Evolutionary conservation across 1,140 invertebrate genomes (phyloP).

Genomic region (Chrysomallon squamiferum): DNA sequence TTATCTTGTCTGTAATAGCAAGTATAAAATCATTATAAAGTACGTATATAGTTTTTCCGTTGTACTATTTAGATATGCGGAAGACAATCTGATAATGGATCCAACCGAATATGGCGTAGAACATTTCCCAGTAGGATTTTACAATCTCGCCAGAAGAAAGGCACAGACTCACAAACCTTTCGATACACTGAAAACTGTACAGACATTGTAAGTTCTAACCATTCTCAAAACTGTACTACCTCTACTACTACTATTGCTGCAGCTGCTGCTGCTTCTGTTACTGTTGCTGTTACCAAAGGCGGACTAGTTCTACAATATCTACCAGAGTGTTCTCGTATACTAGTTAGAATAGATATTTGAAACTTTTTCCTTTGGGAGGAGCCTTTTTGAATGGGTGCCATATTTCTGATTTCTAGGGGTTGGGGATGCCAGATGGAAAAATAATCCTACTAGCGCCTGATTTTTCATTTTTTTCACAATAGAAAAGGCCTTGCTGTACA

Average conservation of each 20-base stretch:
- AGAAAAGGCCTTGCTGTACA: too few relatives aligned
- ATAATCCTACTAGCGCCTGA: too few relatives aligned
- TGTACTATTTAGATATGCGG: constrained; percentile 34
- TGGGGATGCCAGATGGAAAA: too few relatives aligned
- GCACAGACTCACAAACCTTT: constrained; percentile 6
- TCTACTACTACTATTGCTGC: too few relatives aligned
- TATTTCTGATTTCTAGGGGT: background rate
- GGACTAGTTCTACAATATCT: background rate
- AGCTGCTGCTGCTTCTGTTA: too few relatives aligned
- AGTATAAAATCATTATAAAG: too few relatives aligned
- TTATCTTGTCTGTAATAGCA: too few relatives aligned
- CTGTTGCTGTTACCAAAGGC: background rate
- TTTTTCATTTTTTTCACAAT: too few relatives aligned
- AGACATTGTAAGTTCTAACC: constrained; percentile 20
- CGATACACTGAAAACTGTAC: constrained; percentile 12
- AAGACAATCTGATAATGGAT: constrained; percentile 23
- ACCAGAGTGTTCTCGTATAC: background rate
- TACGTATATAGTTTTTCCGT: too few relatives aligned
- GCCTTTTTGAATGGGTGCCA: background rate
- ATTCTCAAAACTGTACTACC: too few relatives aligned
- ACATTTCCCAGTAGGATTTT: constrained; percentile 12
- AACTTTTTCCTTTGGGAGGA: background rate
- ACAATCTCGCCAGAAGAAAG: background rate
- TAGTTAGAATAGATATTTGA: background rate
- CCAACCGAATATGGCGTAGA: constrained; percentile 16